A percentile compares a stretch with the other conserved stretches of the same genome.
Evolutionary conservation across 2,797 vertebrate genomes (phyloP).

Genomic region (Parauchenoglanis punctatus): DNA sequence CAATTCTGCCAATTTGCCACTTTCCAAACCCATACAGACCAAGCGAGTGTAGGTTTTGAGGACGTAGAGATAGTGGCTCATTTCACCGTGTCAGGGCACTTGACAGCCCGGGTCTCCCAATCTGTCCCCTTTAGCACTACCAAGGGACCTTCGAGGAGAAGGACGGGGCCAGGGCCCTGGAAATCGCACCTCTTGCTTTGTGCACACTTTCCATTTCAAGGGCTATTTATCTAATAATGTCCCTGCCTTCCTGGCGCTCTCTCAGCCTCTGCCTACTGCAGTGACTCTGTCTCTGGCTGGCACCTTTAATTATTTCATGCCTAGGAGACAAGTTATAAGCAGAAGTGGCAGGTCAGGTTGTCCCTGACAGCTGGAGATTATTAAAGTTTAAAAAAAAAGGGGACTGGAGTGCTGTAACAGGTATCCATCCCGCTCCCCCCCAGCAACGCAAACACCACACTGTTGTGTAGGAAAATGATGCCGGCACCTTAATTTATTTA

Average conservation of each 20-base stretch:
- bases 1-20: constrained; percentile 69
- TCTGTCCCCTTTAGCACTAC: constrained; percentile 98
- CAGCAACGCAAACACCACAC: constrained; percentile 79
- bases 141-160: constrained; percentile 80
- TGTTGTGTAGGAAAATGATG: constrained; percentile 75
- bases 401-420: constrained; percentile 94
- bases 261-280: constrained; percentile 59
- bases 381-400: constrained; percentile 77
- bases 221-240: constrained; percentile 89
- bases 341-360: constrained; percentile 99
- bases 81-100: constrained; percentile 55
- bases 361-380: constrained; percentile 98
- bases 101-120: constrained; percentile 93
- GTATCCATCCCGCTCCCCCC: constrained; percentile 90
- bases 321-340: constrained; percentile 99
- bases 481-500: constrained; percentile 81
- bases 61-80: constrained; percentile 39
- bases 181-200: constrained; percentile 75
- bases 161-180: constrained; percentile 73
- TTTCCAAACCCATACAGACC: constrained; percentile 55
- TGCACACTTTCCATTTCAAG: constrained; percentile 95
- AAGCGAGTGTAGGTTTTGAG: constrained; percentile 42
- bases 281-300: constrained; percentile 65
- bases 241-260: constrained; percentile 77
- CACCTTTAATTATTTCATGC: constrained; percentile 99